Evolutionary conservation across 2,797 vertebrate species (phyloP).

Genomic region (Sitta carolinensis): DNA sequence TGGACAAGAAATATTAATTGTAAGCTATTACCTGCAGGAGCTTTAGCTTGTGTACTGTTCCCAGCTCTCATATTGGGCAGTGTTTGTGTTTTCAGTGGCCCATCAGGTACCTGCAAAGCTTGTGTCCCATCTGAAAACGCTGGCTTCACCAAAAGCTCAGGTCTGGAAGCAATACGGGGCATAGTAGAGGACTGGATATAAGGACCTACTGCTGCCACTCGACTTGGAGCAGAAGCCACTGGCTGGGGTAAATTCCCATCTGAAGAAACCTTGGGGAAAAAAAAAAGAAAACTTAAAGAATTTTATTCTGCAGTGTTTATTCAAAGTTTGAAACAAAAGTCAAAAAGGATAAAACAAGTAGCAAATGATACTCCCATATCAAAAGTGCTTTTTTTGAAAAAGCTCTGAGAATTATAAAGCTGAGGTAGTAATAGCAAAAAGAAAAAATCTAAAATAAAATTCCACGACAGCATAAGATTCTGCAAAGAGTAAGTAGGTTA

Average conservation of each 20-base stretch:
- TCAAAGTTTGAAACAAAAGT: not conserved
- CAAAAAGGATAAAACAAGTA: not conserved
- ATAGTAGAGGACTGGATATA: slow-evolving; percentile 97
- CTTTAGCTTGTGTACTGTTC: slow-evolving; percentile 69
- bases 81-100: slow-evolving; percentile 79
- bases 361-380: not conserved
- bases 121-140: slow-evolving; percentile 84
- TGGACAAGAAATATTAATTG: not conserved
- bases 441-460: not conserved
- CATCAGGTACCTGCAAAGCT: slow-evolving; percentile 77
- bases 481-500: slow-evolving; percentile 35
- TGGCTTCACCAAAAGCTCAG: slow-evolving; percentile 89
- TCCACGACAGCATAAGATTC: fast-evolving
- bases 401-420: not conserved
- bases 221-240: slow-evolving; percentile 80
- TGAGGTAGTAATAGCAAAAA: not conserved
- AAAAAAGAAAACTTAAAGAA: not conserved
- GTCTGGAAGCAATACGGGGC: slow-evolving; percentile 87
- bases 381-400: not conserved
- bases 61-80: slow-evolving; percentile 77
- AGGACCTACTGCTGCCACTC: slow-evolving; percentile 96
- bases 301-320: not conserved
- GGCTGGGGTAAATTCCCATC: slow-evolving; percentile 85
- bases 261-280: slow-evolving; percentile 77
- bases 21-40: slow-evolving; percentile 61